Base-by-base conservation (phyloP, 2,888 invertebrate genomes). In the Clistopyga incitator region DNA sequence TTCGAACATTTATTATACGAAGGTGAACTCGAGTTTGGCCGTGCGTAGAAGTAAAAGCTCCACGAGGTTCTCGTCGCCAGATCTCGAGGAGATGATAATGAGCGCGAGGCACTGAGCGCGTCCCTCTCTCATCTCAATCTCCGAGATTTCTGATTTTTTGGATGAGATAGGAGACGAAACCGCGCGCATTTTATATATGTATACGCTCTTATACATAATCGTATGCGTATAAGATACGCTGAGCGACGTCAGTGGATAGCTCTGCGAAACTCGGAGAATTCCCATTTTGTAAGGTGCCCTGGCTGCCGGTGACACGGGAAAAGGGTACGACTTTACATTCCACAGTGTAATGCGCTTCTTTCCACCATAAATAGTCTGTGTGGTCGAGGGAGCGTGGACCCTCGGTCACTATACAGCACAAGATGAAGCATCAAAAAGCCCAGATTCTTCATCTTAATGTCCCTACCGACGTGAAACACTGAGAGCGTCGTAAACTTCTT, bases 1-100 rank as follows among this genome's bases (percentile, higher is more conserved):
- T 84, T 78, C 70, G 70, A 84, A 84, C 84, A 84, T 84, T 84
- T 84, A 84, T 84, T 81, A 84, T 75, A 81, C 70, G 74, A 81
- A 78, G 54, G 56, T 45, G 45, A 84, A 45, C 72, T 74, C 45
- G 54, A 68, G 70, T 47, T 74, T 61, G 56, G 18, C 47, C 64
- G 29, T 59, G 50, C 50, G 76, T 71, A 71, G 79, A 76, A 72
- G 76, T 78, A 70, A 72, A 78, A 78, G 74, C 68, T 82, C 78
- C 42, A 61, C 45, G 50, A 42, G 64, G 77, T 84, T 84, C 84
- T 70, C 70, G 81, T 84, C 77, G 78, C 77, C 59, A 84, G 83
- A 83, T 83, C 83, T 68, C 67, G 47, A 47, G 78, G 45, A 78
- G 84, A 84, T 78, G 76, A 81, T 84, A 81, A 84, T 78, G 84